phyloP scores from a whole-genome alignment of 2,888 invertebrate genomes.

The Latrodectus elegans region DNA sequence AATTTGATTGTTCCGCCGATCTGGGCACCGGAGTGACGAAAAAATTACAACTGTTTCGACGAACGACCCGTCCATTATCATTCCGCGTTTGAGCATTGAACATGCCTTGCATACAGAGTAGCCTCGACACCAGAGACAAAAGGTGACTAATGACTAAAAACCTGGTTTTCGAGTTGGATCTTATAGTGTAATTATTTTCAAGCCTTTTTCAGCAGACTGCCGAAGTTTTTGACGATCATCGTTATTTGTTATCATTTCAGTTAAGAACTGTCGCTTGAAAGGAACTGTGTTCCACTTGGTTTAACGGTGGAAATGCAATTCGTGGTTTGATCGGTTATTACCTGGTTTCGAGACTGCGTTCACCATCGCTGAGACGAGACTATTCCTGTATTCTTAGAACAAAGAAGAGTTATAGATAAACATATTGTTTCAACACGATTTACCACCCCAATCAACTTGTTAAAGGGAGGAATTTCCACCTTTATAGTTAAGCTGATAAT shows the following conservation, averaged over 20 bases:
- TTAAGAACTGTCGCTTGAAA: constrained; percentile 50
- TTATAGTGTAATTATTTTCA: constrained; percentile 52
- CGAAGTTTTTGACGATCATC: constrained; percentile 54
- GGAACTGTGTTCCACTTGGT: constrained; percentile 44
- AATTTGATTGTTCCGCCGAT: constrained; percentile 58
- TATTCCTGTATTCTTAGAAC: constrained; percentile 1
- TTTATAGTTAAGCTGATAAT: not conserved
- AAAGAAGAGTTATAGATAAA: constrained; percentile 22
- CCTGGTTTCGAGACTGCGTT: constrained; percentile 26
- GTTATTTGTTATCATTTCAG: constrained; percentile 54
- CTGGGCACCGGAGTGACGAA: constrained; percentile 44
- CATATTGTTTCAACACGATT: not conserved
- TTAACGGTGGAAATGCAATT: constrained; percentile 44
- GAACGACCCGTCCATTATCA: constrained; percentile 31
- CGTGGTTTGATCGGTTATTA: constrained; percentile 40
- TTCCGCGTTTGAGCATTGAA: constrained; percentile 5
- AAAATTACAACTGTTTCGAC: constrained; percentile 53
- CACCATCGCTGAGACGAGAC: constrained; percentile 29
- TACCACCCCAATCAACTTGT: not conserved
- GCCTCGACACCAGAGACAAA: constrained; percentile 34
- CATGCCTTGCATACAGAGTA: constrained; percentile 42
- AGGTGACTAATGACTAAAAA: constrained; percentile 60
- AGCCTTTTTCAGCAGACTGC: constrained; percentile 10
- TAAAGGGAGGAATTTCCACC: not conserved
- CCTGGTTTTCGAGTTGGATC: constrained; percentile 37